Percentiles rank a stretch among this genome's conserved stretches.
These are phyloP conservation scores for Leptothorax acervorum DNA, from an alignment of 2,888 invertebrate species.

Conservation along the genomic window DNA sequence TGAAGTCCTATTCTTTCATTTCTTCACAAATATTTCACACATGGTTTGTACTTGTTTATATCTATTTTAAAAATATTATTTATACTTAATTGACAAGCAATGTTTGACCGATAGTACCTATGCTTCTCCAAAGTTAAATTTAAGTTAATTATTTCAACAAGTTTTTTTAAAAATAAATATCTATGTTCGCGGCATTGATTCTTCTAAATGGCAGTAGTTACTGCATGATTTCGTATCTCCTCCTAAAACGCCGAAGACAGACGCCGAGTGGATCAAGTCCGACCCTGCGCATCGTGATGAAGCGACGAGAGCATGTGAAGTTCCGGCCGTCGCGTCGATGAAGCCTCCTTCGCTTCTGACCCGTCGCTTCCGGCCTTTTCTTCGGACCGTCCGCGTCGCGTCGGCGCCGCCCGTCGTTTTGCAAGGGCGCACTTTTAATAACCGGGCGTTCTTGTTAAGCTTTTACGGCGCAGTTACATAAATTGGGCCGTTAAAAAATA, in stretches of 20 bases:
- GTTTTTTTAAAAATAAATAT: background rate
- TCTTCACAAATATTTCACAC: background rate
- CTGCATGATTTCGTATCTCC: background rate
- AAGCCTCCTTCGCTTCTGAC: conserved; percentile 12
- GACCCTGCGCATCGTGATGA: background rate
- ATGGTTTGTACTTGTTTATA: background rate
- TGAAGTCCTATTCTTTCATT: background rate
- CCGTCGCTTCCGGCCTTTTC: conserved; percentile 14
- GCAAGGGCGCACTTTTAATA: conserved; percentile 33
- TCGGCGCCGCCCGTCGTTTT: background rate
- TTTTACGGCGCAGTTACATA: conserved; percentile 44
- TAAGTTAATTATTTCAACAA: background rate
- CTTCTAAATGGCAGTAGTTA: background rate
- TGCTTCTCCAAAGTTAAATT: background rate
- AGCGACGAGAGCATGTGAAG: conserved; percentile 8
- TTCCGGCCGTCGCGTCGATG: conserved; percentile 2
- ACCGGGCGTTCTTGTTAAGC: conserved; percentile 38
- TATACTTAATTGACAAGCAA: background rate
- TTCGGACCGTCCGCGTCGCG: background rate
- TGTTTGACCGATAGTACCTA: background rate
- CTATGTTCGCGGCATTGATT: background rate
- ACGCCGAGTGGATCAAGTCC: background rate
- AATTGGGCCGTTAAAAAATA: conserved; percentile 38
- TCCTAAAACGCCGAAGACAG: background rate
- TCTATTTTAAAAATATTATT: background rate